Evolutionary conservation across 2,113 vertebrate genomes (phyloP).

Genomic region (Aphelocoma coerulescens): DNA sequence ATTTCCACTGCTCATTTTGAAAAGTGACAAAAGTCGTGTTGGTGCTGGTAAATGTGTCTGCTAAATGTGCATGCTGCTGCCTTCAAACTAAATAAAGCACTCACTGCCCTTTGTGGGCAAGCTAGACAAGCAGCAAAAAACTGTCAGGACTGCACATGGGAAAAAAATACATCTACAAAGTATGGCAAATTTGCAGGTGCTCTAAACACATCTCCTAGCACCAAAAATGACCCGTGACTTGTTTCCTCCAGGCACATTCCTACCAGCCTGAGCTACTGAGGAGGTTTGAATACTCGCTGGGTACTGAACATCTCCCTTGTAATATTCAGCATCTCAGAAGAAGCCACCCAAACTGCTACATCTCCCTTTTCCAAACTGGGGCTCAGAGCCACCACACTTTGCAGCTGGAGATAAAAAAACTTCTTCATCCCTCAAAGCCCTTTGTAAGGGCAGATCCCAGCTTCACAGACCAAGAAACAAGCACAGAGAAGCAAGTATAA

Average conservation of each 20-base stretch:
- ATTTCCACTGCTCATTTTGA: neutral
- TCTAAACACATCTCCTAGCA: neutral
- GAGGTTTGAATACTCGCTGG: accelerated
- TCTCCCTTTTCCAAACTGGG: neutral
- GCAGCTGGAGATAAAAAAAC: neutral
- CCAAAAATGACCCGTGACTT: neutral
- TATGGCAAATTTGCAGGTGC: neutral
- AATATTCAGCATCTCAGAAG: neutral
- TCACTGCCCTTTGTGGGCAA: neutral
- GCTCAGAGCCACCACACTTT: neutral
- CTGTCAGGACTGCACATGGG: neutral
- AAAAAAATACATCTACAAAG: neutral
- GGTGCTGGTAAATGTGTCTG: accelerated
- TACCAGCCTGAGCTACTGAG: neutral
- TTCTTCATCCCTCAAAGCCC: neutral
- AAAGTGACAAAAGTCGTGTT: neutral
- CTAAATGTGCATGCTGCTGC: accelerated
- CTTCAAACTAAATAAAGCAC: neutral
- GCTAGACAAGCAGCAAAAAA: neutral
- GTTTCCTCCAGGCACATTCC: neutral
- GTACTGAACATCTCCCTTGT: neutral
- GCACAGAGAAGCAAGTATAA: neutral
- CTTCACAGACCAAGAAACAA: neutral
- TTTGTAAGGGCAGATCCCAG: neutral
- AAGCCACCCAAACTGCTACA: neutral